phyloP scores from a whole-genome alignment of 2,797 vertebrate species.

The Loriculus beryllinus region DNA sequence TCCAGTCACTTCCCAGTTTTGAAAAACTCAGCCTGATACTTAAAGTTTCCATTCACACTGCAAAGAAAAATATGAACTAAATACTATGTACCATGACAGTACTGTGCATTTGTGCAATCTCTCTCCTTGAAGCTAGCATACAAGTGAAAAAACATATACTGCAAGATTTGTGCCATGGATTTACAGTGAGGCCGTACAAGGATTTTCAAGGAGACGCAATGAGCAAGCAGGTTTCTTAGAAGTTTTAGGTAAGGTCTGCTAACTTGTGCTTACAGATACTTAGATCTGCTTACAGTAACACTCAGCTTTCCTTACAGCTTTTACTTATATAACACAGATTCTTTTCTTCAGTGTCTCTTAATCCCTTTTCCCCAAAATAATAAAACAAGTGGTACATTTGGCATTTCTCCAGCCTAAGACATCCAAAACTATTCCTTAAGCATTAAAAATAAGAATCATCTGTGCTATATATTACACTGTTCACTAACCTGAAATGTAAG shows the following conservation, averaged over 20 bases:
- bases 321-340: neutral
- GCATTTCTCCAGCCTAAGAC: constrained; percentile 54
- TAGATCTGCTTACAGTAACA: neutral
- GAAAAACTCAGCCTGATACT: neutral
- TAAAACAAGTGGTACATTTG: constrained; percentile 33
- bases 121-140: neutral
- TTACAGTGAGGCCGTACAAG: neutral
- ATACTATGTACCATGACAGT: neutral
- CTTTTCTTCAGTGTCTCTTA: constrained; percentile 19
- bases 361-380: constrained; percentile 49
- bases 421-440: constrained; percentile 20
- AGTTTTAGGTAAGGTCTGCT: constrained; percentile 1
- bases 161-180: neutral
- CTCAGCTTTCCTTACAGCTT: neutral
- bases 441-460: constrained; percentile 49
- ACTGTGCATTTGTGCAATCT: neutral
- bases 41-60: neutral
- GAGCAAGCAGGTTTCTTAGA: neutral
- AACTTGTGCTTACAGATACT: constrained; percentile 20
- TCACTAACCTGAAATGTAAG: constrained; percentile 47
- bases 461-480: constrained; percentile 20
- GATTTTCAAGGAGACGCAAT: neutral
- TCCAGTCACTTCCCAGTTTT: neutral
- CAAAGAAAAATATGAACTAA: neutral
- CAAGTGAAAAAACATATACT: neutral